phyloP scores from a whole-genome alignment of 2,797 vertebrate genomes.

The Rhabdomys pumilio region DNA sequence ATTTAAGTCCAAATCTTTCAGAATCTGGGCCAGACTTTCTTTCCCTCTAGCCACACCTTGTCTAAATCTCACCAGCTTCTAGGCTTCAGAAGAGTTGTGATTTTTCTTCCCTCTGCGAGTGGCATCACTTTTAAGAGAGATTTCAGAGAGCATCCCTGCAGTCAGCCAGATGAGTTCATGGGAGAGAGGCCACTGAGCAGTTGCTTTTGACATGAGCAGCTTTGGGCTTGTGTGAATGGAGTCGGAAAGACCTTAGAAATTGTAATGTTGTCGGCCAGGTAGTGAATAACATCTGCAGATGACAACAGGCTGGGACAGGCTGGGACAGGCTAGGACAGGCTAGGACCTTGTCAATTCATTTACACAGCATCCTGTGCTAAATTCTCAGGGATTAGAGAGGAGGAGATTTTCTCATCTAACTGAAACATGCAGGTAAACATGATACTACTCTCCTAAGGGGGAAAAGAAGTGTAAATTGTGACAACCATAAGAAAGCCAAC shows the following conservation, averaged over 20 bases:
- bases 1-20: background rate
- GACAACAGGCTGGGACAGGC: background rate
- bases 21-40: background rate
- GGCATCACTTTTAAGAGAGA: slow-evolving; percentile 58
- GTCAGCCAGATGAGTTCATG: slow-evolving; percentile 72
- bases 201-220: background rate
- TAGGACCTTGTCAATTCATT: slow-evolving; percentile 70
- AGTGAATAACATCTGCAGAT: slow-evolving; percentile 56
- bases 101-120: background rate
- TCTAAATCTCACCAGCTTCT: background rate
- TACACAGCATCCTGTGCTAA: slow-evolving; percentile 45
- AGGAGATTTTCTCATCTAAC: slow-evolving; percentile 68
- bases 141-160: slow-evolving; percentile 45
- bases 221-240: slow-evolving; percentile 31
- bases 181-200: slow-evolving; percentile 32
- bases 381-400: slow-evolving; percentile 49
- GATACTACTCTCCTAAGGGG: slow-evolving; percentile 62
- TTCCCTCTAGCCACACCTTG: background rate
- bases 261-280: slow-evolving; percentile 63
- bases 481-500: slow-evolving; percentile 50
- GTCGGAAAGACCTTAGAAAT: slow-evolving; percentile 51
- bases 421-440: slow-evolving; percentile 66
- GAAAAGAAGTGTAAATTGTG: slow-evolving; percentile 44
- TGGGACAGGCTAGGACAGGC: background rate
- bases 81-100: background rate